Conservation (phyloP, 2,113 vertebrate species). For the Pachycephala philippinensis region DNA sequence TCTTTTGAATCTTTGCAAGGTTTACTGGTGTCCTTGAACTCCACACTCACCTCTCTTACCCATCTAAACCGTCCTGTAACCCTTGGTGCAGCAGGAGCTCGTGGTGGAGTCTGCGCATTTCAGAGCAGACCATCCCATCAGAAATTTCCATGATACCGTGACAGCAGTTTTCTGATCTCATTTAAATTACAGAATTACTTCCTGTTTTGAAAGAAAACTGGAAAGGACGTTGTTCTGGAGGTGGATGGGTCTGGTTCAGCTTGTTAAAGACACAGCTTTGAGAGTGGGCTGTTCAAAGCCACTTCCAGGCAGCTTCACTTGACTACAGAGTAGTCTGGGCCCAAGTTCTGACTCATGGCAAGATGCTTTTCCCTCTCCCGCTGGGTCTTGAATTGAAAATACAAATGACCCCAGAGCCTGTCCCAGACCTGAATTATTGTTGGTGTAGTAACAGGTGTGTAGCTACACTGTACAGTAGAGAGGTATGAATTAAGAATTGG, state of each 20-base stretch:
- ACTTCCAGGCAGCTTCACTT: background rate
- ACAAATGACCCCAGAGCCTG: background rate
- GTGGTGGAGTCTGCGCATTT: background rate
- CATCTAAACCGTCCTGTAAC: fast-evolving
- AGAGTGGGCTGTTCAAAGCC: constrained; percentile 6
- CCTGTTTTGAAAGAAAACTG: constrained; percentile 29
- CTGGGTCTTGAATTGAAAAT: background rate
- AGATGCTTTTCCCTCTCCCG: background rate
- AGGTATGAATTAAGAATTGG: background rate
- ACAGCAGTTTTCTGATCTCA: background rate
- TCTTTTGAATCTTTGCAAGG: background rate
- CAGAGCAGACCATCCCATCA: background rate
- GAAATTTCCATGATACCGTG: background rate
- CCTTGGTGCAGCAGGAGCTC: background rate
- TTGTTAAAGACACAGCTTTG: constrained; percentile 12
- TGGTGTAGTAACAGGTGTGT: background rate
- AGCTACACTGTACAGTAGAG: background rate
- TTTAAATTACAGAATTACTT: background rate
- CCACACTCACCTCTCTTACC: background rate
- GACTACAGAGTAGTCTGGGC: background rate
- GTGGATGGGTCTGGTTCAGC: constrained; percentile 28
- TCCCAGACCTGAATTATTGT: background rate
- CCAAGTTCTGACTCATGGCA: background rate
- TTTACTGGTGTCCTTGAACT: background rate
- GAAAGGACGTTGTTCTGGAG: background rate